Evolutionary conservation across 2,797 vertebrate species (phyloP), one percentile per base, ranked within the genome.

Genomic region (Pseudochirops cupreus): DNA sequence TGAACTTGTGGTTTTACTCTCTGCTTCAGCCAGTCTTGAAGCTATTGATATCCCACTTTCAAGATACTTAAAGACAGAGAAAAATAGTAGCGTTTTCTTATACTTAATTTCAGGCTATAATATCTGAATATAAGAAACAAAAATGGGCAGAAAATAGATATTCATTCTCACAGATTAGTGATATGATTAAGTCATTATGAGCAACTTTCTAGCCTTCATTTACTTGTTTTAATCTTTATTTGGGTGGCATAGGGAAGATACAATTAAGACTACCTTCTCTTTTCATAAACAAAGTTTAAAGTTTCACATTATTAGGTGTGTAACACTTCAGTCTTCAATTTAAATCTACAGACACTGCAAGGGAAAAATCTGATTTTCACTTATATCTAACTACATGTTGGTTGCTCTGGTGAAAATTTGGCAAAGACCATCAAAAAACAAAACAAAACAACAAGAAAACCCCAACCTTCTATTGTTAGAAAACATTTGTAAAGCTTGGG

Each of bases 271-370:
- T 82, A 1, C 18, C 4, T 46, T 24, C 67, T 33, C 2, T 46
- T 74, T 82, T 39, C 7, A 18, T 82, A 82, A 82, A 59, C 50
- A 92, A 91, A 56, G 9, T 52, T 91, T 91, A 94, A 4, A 92
- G 14, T 94, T 93, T 54, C 16, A 92, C 5, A n/a, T 94, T 95
- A 94, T 58, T 55, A 59, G 52, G 58, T 91, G 56, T n/a, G 50
- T 28, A 9, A 9, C 90, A 26, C 10, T 50, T 92, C 26, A 59
- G 2, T 18, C 1, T 82, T 94, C 56, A 92, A 93, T 1, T 94
- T 95, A 92, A 96, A 95, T 91, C n/a, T 46, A 39, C 0, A 39
- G 16, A 39, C 1, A 21, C 3, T 52, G 21, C 62, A 92, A n/a
- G 16, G 67, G 14, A n/a, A 33, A 89, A 94, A 93, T 91, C 62